Conservation (phyloP, 2,797 vertebrate genomes). For the Crenuchus spilurus region DNA sequence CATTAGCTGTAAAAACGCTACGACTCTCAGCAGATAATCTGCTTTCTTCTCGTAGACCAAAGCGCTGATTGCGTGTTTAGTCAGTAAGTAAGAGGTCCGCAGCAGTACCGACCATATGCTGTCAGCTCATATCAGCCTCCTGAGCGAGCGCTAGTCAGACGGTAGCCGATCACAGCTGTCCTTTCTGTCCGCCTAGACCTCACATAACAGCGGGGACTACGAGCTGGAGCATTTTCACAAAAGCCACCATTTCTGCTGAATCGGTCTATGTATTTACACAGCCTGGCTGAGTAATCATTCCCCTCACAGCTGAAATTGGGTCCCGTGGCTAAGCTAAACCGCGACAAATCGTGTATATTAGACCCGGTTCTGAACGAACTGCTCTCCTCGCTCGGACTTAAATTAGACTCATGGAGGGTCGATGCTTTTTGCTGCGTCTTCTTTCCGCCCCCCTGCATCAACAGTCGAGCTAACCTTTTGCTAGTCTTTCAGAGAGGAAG, state of each 20-base stretch:
- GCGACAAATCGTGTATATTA: neutral
- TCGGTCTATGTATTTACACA: constrained; percentile 73
- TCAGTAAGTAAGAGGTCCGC: neutral
- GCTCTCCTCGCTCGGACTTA: constrained; percentile 36
- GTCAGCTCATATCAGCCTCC: neutral
- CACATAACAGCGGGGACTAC: constrained; percentile 66
- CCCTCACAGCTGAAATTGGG: constrained; percentile 29
- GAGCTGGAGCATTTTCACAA: constrained; percentile 57
- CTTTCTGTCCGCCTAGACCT: constrained; percentile 44
- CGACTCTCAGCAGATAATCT: constrained; percentile 9
- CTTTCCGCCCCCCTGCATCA: constrained; percentile 59
- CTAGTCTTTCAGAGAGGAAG: constrained; percentile 49
- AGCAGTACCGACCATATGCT: neutral
- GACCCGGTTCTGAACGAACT: constrained; percentile 35
- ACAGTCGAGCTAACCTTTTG: constrained; percentile 46
- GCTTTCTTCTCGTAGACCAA: constrained; percentile 28
- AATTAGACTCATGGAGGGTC: constrained; percentile 55
- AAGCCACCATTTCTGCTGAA: constrained; percentile 58
- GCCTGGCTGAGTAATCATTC: constrained; percentile 47
- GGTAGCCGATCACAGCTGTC: constrained; percentile 57
- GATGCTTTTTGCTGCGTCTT: constrained; percentile 52
- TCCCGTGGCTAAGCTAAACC: constrained; percentile 17
- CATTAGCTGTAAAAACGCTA: constrained; percentile 44
- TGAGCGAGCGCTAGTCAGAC: constrained; percentile 65
- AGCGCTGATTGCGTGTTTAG: constrained; percentile 25